phyloP scores from a whole-genome alignment of 2,888 invertebrate species.

The Tortrix viridana region DNA sequence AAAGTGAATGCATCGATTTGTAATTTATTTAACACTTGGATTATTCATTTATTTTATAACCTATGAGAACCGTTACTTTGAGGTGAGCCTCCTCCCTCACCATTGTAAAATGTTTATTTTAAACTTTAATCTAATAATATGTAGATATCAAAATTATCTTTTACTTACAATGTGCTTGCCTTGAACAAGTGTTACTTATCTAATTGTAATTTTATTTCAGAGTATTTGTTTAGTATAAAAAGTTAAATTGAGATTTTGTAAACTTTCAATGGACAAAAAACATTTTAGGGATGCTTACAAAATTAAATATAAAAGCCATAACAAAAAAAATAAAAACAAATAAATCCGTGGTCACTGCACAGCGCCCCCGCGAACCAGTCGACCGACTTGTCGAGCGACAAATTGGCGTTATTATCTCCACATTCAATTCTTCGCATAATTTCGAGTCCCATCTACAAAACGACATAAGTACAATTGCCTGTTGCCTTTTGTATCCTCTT shows the following conservation, averaged over 20 bases:
- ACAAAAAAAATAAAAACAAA: not conserved
- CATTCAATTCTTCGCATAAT: conserved; percentile 44
- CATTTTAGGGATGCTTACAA: not conserved
- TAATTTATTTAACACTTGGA: conserved; percentile 25
- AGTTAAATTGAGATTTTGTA: no score
- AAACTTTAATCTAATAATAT: conserved; percentile 11
- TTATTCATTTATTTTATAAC: not conserved
- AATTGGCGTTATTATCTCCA: conserved; percentile 50
- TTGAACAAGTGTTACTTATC: not conserved
- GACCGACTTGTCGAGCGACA: conserved; percentile 45
- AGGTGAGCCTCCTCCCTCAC: no score
- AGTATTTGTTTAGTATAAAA: no score
- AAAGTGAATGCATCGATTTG: conserved; percentile 26
- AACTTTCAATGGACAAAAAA: no score
- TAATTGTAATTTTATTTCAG: no score
- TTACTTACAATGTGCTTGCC: not conserved
- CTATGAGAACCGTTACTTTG: not conserved
- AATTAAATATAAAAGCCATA: not conserved
- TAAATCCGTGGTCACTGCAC: conserved; percentile 31
- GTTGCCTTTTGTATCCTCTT: not conserved
- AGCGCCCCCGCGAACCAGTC: conserved; percentile 20
- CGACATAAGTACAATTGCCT: not conserved
- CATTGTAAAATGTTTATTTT: no score
- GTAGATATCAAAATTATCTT: not conserved
- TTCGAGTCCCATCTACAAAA: not conserved